These are phyloP conservation scores for Archocentrus centrarchus DNA, from an alignment of 2,113 vertebrate genomes.

Conservation along the genomic window DNA sequence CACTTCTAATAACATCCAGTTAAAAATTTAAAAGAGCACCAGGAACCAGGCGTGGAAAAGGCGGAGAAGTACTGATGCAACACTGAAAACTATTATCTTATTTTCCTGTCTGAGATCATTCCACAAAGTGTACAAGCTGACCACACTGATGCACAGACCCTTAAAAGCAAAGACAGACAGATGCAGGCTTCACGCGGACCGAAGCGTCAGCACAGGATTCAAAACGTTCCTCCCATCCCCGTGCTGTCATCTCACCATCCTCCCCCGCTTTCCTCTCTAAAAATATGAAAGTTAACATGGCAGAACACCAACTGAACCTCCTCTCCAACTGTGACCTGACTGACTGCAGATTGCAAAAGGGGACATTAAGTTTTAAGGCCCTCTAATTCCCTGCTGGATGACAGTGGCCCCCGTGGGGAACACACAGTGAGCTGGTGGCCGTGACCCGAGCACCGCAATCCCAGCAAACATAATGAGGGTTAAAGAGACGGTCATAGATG, in stretches of 20 bases:
- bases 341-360: conserved; percentile 74
- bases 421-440: conserved; percentile 39
- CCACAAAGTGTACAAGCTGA: neutral
- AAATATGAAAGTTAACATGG: conserved; percentile 77
- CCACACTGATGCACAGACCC: neutral
- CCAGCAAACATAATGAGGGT: conserved; percentile 75
- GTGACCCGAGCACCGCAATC: conserved; percentile 60
- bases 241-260: conserved; percentile 7
- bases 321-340: conserved; percentile 57
- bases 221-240: neutral
- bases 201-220: neutral
- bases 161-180: neutral
- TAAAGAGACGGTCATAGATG: conserved; percentile 77
- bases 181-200: neutral
- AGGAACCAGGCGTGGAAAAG: neutral
- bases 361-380: conserved; percentile 83
- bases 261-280: conserved; percentile 4
- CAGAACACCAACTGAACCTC: conserved; percentile 77
- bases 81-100: neutral
- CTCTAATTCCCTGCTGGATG: conserved; percentile 71
- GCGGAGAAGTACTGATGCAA: neutral
- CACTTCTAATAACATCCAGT: neutral
- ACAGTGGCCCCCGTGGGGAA: conserved; percentile 43
- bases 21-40: neutral
- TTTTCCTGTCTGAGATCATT: neutral